Evolutionary conservation across 2,888 invertebrate genomes (phyloP), one percentile per base, ranked within the genome.

Genomic region (Phyllotreta striolata): DNA sequence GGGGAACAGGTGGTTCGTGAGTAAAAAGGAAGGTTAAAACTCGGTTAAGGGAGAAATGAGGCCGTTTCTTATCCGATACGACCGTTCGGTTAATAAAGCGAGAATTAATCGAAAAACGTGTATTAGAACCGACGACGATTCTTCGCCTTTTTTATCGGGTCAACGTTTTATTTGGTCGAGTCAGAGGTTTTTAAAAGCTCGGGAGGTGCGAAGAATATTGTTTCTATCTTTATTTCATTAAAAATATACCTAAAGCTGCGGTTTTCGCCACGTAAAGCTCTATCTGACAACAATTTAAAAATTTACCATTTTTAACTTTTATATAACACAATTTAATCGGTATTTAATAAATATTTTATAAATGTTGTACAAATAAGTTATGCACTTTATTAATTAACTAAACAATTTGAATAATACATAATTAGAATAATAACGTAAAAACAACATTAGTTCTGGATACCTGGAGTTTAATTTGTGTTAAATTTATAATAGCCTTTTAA

Each of bases 41-140:
- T 60, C 60, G 54, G 60, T 60, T 61, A 64, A 61, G 44, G 52
- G 64, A 43, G 56, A 61, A 57, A 65, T 55, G 61, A 54, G 59
- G 57, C 63, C 60, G 65, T 66, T 66, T 64, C 68, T 68, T 68
- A 62, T 63, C 64, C 64, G 62, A 62, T 55, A 62, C 56, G 64
- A 59, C 57, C 62, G 56, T 54, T 59, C 52, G 62, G 66, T 60
- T 66, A 66, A 68, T 68, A 66, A 62, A 64, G 66, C 59, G 64
- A 62, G 64, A 63, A 66, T 66, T 68, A 66, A 66, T 60, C 63
- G 63, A 64, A 66, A 64, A 66, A 59, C 58, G 62, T 57, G 62
- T 62, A 62, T 62, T 65, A 65, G 58, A 49, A 49, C 24, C 56
- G 37, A 49, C 62, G 62, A 59, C 62, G 62, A 62, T 58, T 56